Evolutionary conservation across 2,888 invertebrate genomes (phyloP).

Genomic region (Zaprionus obscuricornis): DNA sequence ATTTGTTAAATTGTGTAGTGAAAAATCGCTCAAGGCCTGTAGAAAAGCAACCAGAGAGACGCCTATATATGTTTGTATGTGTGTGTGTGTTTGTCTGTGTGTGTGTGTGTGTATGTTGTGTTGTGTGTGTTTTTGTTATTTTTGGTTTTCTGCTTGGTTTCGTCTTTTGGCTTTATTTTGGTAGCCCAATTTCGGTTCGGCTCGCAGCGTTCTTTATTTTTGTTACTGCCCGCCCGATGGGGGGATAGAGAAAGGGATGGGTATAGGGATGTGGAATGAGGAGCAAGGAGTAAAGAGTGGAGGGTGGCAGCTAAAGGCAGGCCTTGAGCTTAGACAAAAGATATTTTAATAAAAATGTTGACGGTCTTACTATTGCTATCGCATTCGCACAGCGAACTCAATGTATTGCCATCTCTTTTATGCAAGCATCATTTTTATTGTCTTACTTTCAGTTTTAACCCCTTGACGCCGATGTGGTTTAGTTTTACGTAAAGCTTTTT

Average conservation of each 20-base stretch:
- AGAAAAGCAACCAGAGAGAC: slow-evolving; percentile 37
- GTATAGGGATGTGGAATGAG: too few species aligned
- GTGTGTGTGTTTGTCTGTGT: slow-evolving; percentile 16
- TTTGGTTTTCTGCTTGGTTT: slow-evolving; percentile 52
- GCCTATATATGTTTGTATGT: slow-evolving; percentile 30
- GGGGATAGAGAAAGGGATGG: too few species aligned
- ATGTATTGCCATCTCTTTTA: too few species aligned
- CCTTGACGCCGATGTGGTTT: slow-evolving; percentile 53
- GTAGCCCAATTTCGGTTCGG: slow-evolving; percentile 71
- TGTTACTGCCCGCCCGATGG: too few species aligned
- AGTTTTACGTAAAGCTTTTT: slow-evolving; percentile 65
- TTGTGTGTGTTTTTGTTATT: slow-evolving; percentile 22
- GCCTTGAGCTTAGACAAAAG: slow-evolving; percentile 13
- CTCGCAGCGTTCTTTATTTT: slow-evolving; percentile 49
- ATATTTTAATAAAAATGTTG: slow-evolving; percentile 61
- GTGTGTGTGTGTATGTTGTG: slow-evolving; percentile 6
- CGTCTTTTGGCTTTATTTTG: slow-evolving; percentile 64
- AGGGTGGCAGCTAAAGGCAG: too few species aligned
- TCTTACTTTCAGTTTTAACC: slow-evolving; percentile 56
- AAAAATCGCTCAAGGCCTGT: slow-evolving; percentile 71
- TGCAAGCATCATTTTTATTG: slow-evolving; percentile 55
- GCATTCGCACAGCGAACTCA: too few species aligned
- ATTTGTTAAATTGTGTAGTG: slow-evolving; percentile 77
- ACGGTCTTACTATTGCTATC: slow-evolving; percentile 6
- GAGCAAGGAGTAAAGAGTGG: too few species aligned